Percentiles rank a stretch among this genome's conserved stretches.
Evolutionary conservation across 2,113 vertebrate genomes (phyloP).

Genomic region (Erpornis zantholeuca): DNA sequence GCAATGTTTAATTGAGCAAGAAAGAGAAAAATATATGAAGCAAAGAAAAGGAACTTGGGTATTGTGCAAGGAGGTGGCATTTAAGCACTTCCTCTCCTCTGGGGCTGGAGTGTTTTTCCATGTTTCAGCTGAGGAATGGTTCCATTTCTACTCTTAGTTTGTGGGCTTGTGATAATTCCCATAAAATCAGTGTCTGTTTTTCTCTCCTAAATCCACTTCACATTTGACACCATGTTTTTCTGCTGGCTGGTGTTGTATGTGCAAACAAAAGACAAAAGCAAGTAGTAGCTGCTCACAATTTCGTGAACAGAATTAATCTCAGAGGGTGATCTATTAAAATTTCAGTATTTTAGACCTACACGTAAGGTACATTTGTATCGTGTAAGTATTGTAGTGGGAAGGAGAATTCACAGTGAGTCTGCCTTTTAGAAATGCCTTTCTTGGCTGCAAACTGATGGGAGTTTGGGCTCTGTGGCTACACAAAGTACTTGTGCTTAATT

Average conservation of each 20-base stretch:
- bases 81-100: background rate
- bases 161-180: background rate
- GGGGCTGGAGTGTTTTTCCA: background rate
- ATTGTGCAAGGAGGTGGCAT: background rate
- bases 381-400: background rate
- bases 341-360: background rate
- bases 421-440: background rate
- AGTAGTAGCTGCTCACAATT: background rate
- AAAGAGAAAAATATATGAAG: background rate
- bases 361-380: background rate
- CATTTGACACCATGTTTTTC: background rate
- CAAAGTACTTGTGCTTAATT: background rate
- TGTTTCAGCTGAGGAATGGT: background rate
- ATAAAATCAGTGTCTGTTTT: background rate
- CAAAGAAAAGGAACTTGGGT: background rate
- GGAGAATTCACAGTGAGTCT: background rate
- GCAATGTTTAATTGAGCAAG: background rate
- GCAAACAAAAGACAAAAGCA: rapidly evolving
- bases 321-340: background rate
- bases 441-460: background rate
- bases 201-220: background rate
- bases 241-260: background rate
- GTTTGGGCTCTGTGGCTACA: background rate
- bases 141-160: background rate
- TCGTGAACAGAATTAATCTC: background rate